Base-by-base conservation (phyloP, 2,888 invertebrate species). In the Shargacucullia verbasci region DNA sequence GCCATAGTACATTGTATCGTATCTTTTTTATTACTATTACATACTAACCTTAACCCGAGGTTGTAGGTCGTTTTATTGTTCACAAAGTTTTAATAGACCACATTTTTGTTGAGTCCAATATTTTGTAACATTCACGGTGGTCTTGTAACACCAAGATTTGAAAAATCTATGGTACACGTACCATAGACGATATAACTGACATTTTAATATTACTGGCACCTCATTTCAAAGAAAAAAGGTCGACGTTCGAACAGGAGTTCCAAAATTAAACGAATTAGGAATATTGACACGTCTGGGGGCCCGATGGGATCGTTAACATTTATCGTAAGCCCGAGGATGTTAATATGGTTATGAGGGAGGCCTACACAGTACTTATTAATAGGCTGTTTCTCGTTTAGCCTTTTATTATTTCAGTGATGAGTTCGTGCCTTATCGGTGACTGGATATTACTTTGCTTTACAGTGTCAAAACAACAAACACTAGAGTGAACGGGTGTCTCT, bases 351-450 rank as follows among this genome's bases (percentile, higher is more conserved):
- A 14, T 11, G 13, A 9, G 11, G 8, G n/a, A 2, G 9, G 15
- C 2, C 0, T 29, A 29, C 39, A 34, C 33, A 31, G 20, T 20
- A 20, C 20, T 20, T 15, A 12, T 31, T 31, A 8, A 38, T n/a
- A 15, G 27, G 13, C 7, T 0, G n/a, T 15, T 43, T 47, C 34
- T 11, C 9, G 3, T 3, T 38, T 8, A 33, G 7, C 5, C 35
- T 35, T n/a, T 15, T 7, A 38, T 13, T 34, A 41, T 48, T 52
- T 33, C 12, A 3, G 15, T 37, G 31, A 53, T 37, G 47, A 44
- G 31, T 33, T 43, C 63, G 70, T 64, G 70, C 44, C 54, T 44
- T 69, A 69, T 53, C 44, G 10, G 33, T 14, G 11, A 29, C 9
- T 20, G 27, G 9, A 53, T 33, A 29, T 12, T 37, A 39, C 10